Conservation (phyloP, 2,797 vertebrate species). For the Erethizon dorsatum region DNA sequence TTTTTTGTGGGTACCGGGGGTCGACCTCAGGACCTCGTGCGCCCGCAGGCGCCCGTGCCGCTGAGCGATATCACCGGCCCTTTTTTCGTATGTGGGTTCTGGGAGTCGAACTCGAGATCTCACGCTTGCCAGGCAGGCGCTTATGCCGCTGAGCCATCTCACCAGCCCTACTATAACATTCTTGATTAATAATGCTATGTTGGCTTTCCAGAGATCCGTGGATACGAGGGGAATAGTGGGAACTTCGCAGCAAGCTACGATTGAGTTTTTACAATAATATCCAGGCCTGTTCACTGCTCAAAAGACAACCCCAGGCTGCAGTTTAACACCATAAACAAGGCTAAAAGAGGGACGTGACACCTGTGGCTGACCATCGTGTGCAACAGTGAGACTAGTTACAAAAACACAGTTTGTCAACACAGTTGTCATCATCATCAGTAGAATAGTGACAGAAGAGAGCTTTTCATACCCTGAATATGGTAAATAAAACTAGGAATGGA, state of each 20-base stretch:
- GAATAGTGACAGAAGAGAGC: constrained; percentile 99
- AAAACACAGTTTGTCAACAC: constrained; percentile 96
- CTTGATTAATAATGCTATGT: constrained; percentile 90
- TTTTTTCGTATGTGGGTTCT: too few relatives aligned
- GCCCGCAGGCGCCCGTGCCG: too few relatives aligned
- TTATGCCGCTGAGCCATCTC: too few relatives aligned
- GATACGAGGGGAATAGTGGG: constrained; percentile 88
- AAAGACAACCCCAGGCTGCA: constrained; percentile 95
- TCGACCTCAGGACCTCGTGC: too few relatives aligned
- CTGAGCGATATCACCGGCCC: too few relatives aligned
- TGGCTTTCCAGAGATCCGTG: constrained; percentile 91
- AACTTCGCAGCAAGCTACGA: constrained; percentile 91
- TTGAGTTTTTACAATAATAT: constrained; percentile 94
- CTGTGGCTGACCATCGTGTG: constrained; percentile 94
- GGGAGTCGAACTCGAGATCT: too few relatives aligned
- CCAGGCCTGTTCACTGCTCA: constrained; percentile 93
- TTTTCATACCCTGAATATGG: constrained; percentile 84
- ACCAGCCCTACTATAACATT: constrained; percentile 62
- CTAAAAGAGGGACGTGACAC: constrained; percentile 93
- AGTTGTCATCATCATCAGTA: constrained; percentile 97
- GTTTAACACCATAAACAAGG: constrained; percentile 98
- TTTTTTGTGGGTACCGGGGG: too few relatives aligned
- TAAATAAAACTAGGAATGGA: background rate
- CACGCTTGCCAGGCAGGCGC: too few relatives aligned
- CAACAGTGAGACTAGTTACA: constrained; percentile 95